Evolutionary conservation across 2,113 vertebrate genomes (phyloP).

Genomic region (Tragelaphus buxtoni): DNA sequence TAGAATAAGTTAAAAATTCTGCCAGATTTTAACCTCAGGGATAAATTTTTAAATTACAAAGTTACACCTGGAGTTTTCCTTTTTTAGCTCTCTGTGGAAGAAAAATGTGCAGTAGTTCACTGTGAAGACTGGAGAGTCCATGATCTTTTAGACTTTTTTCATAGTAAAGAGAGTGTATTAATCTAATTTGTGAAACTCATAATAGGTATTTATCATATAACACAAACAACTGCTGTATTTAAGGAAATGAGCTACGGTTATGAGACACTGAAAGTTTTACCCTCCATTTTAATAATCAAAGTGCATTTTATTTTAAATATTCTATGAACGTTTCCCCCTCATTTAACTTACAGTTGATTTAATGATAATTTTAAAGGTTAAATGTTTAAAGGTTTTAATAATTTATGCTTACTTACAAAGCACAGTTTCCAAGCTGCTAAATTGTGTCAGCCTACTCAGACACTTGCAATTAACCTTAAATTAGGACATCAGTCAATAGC

Average conservation of each 20-base stretch:
- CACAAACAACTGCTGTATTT: not conserved
- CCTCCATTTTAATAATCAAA: not conserved
- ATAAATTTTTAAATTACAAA: not conserved
- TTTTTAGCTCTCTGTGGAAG: not conserved
- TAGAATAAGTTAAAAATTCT: not conserved
- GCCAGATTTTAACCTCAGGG: not conserved
- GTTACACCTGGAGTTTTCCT: not conserved
- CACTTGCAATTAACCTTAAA: constrained; percentile 8
- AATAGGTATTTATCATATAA: not conserved
- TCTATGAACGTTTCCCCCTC: not conserved
- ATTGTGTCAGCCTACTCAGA: not conserved
- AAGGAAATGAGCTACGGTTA: not conserved
- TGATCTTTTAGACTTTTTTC: not conserved
- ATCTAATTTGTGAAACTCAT: not conserved
- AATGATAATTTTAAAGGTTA: constrained; percentile 23
- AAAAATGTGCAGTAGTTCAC: not conserved
- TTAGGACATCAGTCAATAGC: not conserved
- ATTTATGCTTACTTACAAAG: constrained; percentile 11
- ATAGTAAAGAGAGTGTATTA: not conserved
- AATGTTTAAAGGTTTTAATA: constrained; percentile 31
- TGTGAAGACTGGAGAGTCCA: not conserved
- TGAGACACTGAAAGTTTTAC: not conserved
- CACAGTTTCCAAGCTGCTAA: constrained; percentile 1
- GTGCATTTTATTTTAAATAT: not conserved
- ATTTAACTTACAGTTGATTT: not conserved